Evolutionary conservation across 2,797 vertebrate species (phyloP).

Genomic region (Periophthalmus magnuspinnatus): DNA sequence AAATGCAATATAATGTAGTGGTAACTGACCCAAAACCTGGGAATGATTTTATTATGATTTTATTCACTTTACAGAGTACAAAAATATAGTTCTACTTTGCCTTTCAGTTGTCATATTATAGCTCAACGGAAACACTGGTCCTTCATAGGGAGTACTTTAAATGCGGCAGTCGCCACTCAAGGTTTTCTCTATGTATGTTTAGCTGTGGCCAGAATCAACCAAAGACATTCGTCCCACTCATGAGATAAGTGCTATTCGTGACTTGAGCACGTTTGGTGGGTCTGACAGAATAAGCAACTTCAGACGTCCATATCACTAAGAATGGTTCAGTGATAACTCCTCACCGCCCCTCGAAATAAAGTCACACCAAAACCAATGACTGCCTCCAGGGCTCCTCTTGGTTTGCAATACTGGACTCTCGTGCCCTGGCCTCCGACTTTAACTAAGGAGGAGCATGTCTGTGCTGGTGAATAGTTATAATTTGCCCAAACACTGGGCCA

Average conservation of each 20-base stretch:
- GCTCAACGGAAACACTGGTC: background rate
- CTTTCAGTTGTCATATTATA: background rate
- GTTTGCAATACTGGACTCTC: background rate
- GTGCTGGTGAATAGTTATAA: background rate
- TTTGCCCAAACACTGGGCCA: background rate
- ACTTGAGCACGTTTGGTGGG: constrained; percentile 53
- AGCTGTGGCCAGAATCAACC: constrained; percentile 51
- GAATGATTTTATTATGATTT: background rate
- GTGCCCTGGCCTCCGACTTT: background rate
- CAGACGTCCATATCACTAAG: constrained; percentile 58
- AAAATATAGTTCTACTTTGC: background rate
- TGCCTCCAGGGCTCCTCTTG: background rate
- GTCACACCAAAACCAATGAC: constrained; percentile 60
- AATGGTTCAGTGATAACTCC: constrained; percentile 57
- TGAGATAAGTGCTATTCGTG: constrained; percentile 54
- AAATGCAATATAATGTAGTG: background rate
- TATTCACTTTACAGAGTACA: background rate
- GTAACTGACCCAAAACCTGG: background rate
- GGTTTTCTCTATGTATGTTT: constrained; percentile 47
- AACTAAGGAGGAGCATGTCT: background rate
- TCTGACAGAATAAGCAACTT: constrained; percentile 25
- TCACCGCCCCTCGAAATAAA: constrained; percentile 66
- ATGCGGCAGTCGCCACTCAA: constrained; percentile 37
- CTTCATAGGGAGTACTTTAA: background rate
- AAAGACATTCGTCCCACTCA: constrained; percentile 45